phyloP scores from a whole-genome alignment of 1,140 invertebrate species.

The Diabrotica undecimpunctata region DNA sequence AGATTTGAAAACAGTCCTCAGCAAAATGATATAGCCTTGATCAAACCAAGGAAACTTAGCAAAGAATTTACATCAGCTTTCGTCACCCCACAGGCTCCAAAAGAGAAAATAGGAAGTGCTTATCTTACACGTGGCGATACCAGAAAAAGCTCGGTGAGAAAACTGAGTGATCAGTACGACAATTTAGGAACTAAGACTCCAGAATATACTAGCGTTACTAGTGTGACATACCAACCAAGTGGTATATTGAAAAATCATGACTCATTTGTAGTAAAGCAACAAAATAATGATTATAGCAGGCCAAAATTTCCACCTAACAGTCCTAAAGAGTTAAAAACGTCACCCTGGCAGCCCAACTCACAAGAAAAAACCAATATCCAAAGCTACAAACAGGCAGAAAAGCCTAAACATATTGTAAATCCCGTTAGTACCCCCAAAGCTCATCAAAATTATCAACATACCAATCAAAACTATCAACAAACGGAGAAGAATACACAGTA shows the following conservation, averaged over 20 bases:
- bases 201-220: constrained; percentile 23
- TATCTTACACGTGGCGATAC: constrained; percentile 29
- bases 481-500: not conserved
- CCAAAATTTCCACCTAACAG: no score
- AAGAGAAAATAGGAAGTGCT: constrained; percentile 29
- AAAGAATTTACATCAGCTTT: constrained; percentile 33
- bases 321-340: no score
- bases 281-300: not conserved
- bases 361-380: no score
- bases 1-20: constrained; percentile 50
- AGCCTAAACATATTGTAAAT: no score
- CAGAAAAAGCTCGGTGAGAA: constrained; percentile 34
- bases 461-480: constrained; percentile 13
- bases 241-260: not conserved
- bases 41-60: constrained; percentile 34
- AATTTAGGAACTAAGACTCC: constrained; percentile 26
- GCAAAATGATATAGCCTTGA: constrained; percentile 29
- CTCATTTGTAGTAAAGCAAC: not conserved
- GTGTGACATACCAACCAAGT: constrained; percentile 20
- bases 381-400: no score
- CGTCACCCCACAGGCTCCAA: constrained; percentile 20
- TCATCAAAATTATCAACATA: constrained; percentile 3
- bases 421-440: no score
- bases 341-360: no score
- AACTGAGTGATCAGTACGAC: constrained; percentile 45